phyloP scores from a whole-genome alignment of 2,113 vertebrate genomes.

The Nannobrachium achirus region DNA sequence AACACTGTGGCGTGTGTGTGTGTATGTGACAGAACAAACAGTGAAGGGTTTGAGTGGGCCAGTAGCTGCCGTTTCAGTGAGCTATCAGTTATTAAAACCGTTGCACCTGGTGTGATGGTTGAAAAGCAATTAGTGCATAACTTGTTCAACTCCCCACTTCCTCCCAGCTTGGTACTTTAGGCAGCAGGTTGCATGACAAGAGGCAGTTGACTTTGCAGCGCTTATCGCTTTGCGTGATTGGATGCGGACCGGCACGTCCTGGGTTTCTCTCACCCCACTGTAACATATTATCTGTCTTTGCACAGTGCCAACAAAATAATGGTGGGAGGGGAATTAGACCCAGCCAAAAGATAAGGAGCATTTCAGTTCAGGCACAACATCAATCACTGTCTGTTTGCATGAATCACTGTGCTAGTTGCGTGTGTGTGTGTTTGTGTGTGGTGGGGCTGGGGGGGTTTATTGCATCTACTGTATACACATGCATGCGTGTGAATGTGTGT shows the following conservation, averaged over 20 bases:
- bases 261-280: slow-evolving; percentile 42
- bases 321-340: slow-evolving; percentile 49
- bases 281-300: slow-evolving; percentile 59
- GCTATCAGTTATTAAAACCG: slow-evolving; percentile 45
- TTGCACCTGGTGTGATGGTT: slow-evolving; percentile 56
- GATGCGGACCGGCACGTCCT: slow-evolving; percentile 31
- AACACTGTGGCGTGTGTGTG: slow-evolving; percentile 30
- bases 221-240: slow-evolving; percentile 62
- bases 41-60: slow-evolving; percentile 19
- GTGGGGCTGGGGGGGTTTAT: too few species aligned
- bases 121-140: slow-evolving; percentile 59
- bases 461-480: background rate
- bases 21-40: slow-evolving; percentile 16
- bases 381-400: slow-evolving; percentile 33
- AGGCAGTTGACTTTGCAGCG: slow-evolving; percentile 56
- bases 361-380: slow-evolving; percentile 47
- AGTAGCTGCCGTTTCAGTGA: slow-evolving; percentile 22
- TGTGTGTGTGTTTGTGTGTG: background rate
- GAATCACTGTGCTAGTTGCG: slow-evolving; percentile 23
- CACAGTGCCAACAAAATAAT: slow-evolving; percentile 57
- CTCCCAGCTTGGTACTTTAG: slow-evolving; percentile 38
- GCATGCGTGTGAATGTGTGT: slow-evolving; percentile 28
- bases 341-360: slow-evolving; percentile 62
- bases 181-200: slow-evolving; percentile 72
- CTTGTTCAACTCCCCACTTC: slow-evolving; percentile 45